Base-by-base conservation (phyloP, 2,888 invertebrate genomes). In the Ichneumoninae sp. region DNA sequence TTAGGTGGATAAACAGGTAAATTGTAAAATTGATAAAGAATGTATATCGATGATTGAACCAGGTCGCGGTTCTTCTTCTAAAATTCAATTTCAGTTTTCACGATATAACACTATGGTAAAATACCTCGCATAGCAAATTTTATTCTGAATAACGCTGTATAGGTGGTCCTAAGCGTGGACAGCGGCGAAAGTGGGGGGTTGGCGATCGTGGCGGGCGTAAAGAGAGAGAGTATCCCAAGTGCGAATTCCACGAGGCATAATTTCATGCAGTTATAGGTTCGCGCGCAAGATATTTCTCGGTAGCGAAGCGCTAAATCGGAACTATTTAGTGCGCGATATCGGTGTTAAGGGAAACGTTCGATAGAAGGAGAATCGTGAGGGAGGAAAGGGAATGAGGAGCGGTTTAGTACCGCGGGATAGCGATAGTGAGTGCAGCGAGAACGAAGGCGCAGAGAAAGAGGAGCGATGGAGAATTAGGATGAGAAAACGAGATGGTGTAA, bases 321-420 rank as follows among this genome's bases (percentile, higher is more conserved):
- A 89, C 90, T 89, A 91, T 90, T 90, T 90, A 90, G 88, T 88
- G 86, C 87, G 87, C 88, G 88, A 88, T 88, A 83, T 79, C 70
- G 79, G 83, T 62, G 70, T 16, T 66, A 80, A 54, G 75, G 71
- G 79, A 78, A 68, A 40, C 50, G 33, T 40, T 44, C 68, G 69
- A 50, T 79, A 33, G 72, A 82, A 68, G 78, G 60, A 47, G 80
- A 69, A 74, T 26, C 78, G 60, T 10, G 79, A 72, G 68, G 69
- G 57, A 7, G 65, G 13, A 62, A 44, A 65, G 69, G 10, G 69
- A 72, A 44, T 40, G 78, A 19, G 52, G 47, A 70, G 69, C 47
- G 74, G 74, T 66, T 54, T 5, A 7, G 50, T 26, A 30, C 36
- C 16, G 71, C 26, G 66, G 47, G 54, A 52, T 57, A 83, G 68